phyloP scores from a whole-genome alignment of 2,888 invertebrate species.

The Heteropelma amictum region DNA sequence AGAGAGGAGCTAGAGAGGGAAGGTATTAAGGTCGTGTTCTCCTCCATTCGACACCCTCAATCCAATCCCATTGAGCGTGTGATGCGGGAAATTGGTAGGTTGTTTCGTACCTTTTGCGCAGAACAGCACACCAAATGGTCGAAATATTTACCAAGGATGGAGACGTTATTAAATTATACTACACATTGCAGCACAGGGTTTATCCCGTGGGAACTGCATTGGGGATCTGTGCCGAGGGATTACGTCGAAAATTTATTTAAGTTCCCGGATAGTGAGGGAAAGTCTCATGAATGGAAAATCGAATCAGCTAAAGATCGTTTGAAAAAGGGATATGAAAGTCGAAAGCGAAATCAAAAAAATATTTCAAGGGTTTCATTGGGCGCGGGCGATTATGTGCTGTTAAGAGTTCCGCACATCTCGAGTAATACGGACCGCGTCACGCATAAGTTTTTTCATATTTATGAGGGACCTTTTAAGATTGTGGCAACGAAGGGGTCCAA shows the following conservation, averaged over 20 bases:
- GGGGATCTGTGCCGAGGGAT: neutral
- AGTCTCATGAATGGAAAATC: neutral
- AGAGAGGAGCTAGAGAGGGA: neutral
- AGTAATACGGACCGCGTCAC: neutral
- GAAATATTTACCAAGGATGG: slow-evolving; percentile 21
- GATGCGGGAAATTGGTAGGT: too few species aligned
- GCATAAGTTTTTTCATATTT: neutral
- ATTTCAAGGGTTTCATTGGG: neutral
- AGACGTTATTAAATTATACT: slow-evolving; percentile 22
- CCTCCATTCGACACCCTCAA: slow-evolving; percentile 48
- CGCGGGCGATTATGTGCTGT: neutral
- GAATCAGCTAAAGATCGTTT: neutral
- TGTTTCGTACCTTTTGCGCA: slow-evolving; percentile 40
- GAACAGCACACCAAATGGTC: slow-evolving; percentile 42
- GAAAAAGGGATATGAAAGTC: neutral
- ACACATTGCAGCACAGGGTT: slow-evolving; percentile 39
- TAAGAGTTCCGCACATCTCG: neutral
- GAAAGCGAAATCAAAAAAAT: neutral
- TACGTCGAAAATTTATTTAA: slow-evolving; percentile 10
- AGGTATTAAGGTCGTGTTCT: slow-evolving; percentile 19
- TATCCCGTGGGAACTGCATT: slow-evolving; percentile 30
- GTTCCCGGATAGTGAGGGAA: neutral
- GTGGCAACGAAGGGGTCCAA: neutral
- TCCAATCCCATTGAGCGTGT: slow-evolving; percentile 43
- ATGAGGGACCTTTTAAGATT: neutral